A percentile compares a stretch with the other conserved stretches of the same genome.
These are phyloP conservation scores for Spilosoma lubricipeda DNA, from an alignment of 2,888 invertebrate species.

Conservation along the genomic window DNA sequence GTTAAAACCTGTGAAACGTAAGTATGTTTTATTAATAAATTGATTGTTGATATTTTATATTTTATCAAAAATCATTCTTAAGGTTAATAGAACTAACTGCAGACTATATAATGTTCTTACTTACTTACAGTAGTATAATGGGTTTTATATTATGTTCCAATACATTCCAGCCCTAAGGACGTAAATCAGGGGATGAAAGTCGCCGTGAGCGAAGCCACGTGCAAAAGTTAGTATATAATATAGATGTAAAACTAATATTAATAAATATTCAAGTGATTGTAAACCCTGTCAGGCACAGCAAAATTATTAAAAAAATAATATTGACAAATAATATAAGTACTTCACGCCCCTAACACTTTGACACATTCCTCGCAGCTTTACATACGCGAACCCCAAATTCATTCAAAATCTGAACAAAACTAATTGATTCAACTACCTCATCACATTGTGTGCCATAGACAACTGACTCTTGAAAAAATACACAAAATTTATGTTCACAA, in stretches of 20 bases:
- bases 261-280: no score
- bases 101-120: background rate
- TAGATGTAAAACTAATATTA: background rate
- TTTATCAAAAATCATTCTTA: no score
- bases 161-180: no score
- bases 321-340: no score
- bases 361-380: background rate
- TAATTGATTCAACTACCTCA: conserved; percentile 41
- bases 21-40: no score
- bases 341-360: background rate
- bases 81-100: no score
- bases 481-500: conserved; percentile 39
- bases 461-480: conserved; percentile 36
- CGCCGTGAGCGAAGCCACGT: no score
- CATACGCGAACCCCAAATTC: conserved; percentile 24
- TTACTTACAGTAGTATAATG: background rate
- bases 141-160: background rate
- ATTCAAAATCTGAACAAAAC: conserved; percentile 39
- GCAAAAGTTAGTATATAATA: no score
- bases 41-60: no score
- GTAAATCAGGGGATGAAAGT: no score
- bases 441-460: conserved; percentile 37
- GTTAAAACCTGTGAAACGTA: background rate
- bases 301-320: background rate
- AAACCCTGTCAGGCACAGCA: no score